Conservation (phyloP, 2,113 vertebrate genomes). For the Colinus virginianus region DNA sequence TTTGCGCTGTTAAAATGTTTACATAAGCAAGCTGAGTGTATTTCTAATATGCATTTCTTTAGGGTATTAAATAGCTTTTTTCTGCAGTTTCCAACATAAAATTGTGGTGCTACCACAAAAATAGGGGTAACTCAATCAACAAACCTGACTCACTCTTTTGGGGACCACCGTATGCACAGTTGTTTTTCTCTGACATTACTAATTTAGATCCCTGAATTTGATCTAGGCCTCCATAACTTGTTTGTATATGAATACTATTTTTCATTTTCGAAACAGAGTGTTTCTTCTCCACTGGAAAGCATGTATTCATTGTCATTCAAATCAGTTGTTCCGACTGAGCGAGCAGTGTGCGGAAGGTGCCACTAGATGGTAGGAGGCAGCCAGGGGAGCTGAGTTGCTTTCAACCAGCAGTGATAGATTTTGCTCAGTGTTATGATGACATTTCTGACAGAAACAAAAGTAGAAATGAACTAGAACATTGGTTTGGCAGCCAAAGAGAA, state of each 20-base stretch:
- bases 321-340: neutral
- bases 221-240: neutral
- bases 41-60: neutral
- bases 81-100: slow-evolving; percentile 35
- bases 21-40: neutral
- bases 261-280: neutral
- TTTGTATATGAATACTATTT: slow-evolving; percentile 4
- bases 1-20: neutral
- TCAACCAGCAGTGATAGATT: neutral
- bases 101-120: neutral
- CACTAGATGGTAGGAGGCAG: slow-evolving; percentile 76
- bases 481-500: slow-evolving; percentile 9
- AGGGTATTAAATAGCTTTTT: neutral
- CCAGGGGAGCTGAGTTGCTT: neutral
- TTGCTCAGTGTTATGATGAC: neutral
- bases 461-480: slow-evolving; percentile 49
- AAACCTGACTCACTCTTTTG: neutral
- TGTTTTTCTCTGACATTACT: neutral
- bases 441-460: slow-evolving; percentile 26
- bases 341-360: neutral
- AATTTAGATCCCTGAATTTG: neutral
- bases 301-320: neutral
- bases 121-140: neutral
- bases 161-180: neutral
- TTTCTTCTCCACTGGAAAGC: neutral